Percentiles rank a stretch among this genome's conserved stretches.
phyloP scores from a whole-genome alignment of 2,797 vertebrate species.

The Artibeus jamaicensis region DNA sequence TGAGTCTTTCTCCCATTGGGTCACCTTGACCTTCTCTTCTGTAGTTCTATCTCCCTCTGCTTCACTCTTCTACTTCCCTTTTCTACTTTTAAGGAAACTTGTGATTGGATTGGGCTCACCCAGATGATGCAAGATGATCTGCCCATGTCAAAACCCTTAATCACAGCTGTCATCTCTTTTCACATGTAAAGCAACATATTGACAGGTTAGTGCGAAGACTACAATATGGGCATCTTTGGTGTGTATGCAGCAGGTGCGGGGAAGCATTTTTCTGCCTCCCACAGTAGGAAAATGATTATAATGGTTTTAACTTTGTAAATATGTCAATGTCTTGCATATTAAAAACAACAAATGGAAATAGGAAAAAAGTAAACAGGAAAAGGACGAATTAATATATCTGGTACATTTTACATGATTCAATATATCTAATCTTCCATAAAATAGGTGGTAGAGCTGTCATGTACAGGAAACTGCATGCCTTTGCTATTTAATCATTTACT shows the following conservation, averaged over 20 bases:
- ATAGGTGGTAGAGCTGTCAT: neutral
- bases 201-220: neutral
- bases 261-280: neutral
- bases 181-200: neutral
- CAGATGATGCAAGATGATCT: neutral
- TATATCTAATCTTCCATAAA: neutral
- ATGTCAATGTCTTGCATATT: neutral
- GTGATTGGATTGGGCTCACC: neutral
- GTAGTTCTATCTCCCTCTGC: neutral
- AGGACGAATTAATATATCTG: neutral
- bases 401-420: neutral
- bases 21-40: neutral
- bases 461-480: neutral
- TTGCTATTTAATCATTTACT: neutral
- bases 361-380: neutral
- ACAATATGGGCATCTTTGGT: neutral
- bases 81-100: neutral
- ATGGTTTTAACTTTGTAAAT: neutral
- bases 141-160: neutral
- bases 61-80: neutral
- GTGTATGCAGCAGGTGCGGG: neutral
- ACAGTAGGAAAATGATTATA: neutral
- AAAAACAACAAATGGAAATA: neutral
- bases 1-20: too few relatives aligned
- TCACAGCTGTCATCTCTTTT: neutral